Evolutionary conservation across 2,113 vertebrate genomes (phyloP).

Genomic region (Tringa solitaria): DNA sequence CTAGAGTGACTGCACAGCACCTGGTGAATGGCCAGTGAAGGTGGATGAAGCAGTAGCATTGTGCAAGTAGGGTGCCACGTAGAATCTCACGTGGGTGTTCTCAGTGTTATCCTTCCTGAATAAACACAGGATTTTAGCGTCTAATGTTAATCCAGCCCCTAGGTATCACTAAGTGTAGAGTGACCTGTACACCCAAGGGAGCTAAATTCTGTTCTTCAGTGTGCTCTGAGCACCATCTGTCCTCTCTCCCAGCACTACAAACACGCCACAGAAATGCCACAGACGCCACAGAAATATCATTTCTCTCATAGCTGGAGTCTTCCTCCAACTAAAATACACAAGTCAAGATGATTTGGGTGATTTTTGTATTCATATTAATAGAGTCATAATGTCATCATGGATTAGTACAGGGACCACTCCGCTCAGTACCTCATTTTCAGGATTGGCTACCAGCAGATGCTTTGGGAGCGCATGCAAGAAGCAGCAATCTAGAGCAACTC

Average conservation of each 20-base stretch:
- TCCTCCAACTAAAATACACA: background rate
- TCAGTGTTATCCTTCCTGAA: background rate
- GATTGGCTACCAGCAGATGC: background rate
- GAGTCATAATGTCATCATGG: background rate
- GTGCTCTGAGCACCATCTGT: background rate
- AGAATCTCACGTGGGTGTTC: background rate
- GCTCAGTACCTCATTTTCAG: background rate
- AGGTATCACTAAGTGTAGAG: background rate
- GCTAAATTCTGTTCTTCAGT: background rate
- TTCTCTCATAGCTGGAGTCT: background rate
- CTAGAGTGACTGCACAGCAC: background rate
- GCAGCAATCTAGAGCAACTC: background rate
- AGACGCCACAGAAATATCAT: background rate
- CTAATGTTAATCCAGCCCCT: background rate
- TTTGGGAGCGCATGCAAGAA: background rate
- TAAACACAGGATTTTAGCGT: background rate
- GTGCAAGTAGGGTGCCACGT: background rate
- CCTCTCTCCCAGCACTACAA: background rate
- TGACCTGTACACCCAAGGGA: background rate
- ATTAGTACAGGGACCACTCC: background rate
- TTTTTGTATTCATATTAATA: background rate
- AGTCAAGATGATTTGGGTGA: background rate
- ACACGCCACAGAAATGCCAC: background rate
- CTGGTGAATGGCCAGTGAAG: background rate
- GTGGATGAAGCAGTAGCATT: background rate